Conservation (phyloP, 2,888 invertebrate species). For the Epirrhoe tristata region DNA sequence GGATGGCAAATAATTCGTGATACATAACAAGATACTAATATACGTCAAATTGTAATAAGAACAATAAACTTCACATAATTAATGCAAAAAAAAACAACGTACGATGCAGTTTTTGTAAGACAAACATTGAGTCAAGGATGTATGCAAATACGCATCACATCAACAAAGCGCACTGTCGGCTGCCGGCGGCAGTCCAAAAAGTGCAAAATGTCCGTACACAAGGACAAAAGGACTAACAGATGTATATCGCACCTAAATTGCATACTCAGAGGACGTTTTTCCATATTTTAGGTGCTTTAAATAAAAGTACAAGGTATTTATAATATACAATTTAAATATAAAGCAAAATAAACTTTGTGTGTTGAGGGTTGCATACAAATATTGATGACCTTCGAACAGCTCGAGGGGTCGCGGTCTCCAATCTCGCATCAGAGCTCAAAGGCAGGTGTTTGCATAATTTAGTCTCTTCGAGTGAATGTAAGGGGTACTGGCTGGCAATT, state of each 20-base stretch:
- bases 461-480: slow-evolving; percentile 28
- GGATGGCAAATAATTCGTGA: slow-evolving; percentile 54
- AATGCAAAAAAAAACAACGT: slow-evolving; percentile 27
- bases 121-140: slow-evolving; percentile 68
- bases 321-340: slow-evolving; percentile 12
- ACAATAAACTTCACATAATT: slow-evolving; percentile 3
- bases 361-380: slow-evolving; percentile 35
- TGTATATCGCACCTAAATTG: slow-evolving; percentile 41
- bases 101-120: slow-evolving; percentile 66
- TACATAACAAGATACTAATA: slow-evolving; percentile 1
- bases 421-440: slow-evolving; percentile 34
- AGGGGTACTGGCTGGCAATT: slow-evolving; percentile 26
- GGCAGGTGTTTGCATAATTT: slow-evolving; percentile 39
- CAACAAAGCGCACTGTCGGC: slow-evolving; percentile 65
- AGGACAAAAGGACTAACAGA: slow-evolving; percentile 57
- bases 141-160: slow-evolving; percentile 74
- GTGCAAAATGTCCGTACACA: slow-evolving; percentile 56
- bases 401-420: slow-evolving; percentile 36
- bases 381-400: slow-evolving; percentile 34
- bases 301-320: background rate
- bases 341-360: slow-evolving; percentile 27
- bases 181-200: slow-evolving; percentile 57
- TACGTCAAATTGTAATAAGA: slow-evolving; percentile 2
- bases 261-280: slow-evolving; percentile 23
- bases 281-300: slow-evolving; percentile 20